Conservation (phyloP, 2,113 vertebrate species). For the Oenanthe oenanthe region DNA sequence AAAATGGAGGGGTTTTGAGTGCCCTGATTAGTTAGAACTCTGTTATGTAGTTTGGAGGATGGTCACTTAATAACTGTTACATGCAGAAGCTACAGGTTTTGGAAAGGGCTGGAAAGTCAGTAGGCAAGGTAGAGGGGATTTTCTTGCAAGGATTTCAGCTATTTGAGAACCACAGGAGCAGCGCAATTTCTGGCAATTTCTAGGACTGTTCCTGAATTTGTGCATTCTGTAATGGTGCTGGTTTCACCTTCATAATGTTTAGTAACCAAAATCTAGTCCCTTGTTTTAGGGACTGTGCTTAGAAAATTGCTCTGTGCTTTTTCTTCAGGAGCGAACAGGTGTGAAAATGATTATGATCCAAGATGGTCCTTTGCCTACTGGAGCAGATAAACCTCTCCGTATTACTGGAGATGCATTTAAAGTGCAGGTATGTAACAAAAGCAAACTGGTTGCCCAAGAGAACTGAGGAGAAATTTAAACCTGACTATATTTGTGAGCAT, state of each 20-base stretch:
- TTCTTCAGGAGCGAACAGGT: conserved; percentile 91
- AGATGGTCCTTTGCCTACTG: conserved; percentile 94
- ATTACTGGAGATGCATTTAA: conserved; percentile 97
- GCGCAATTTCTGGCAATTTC: background rate
- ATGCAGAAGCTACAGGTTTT: background rate
- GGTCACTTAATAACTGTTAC: background rate
- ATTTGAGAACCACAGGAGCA: background rate
- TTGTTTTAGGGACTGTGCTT: background rate
- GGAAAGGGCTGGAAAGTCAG: background rate
- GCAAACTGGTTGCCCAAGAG: background rate
- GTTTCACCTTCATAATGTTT: background rate
- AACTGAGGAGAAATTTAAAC: background rate
- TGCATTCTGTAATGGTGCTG: background rate
- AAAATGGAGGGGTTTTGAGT: background rate
- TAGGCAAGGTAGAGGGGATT: background rate
- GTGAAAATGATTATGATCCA: conserved; percentile 99
- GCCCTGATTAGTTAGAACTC: background rate
- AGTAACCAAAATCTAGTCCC: background rate
- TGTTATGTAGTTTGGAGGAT: background rate
- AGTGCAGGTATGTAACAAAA: conserved; percentile 87
- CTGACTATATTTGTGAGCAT: background rate
- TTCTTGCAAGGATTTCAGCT: background rate
- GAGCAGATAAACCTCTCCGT: conserved; percentile 96
- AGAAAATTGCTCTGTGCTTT: conserved; percentile 52
- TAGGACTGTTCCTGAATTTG: background rate